Percentiles rank a stretch among this genome's conserved stretches.
phyloP scores from a whole-genome alignment of 2,888 invertebrate genomes.

The Mimumesa dahlbomi region DNA sequence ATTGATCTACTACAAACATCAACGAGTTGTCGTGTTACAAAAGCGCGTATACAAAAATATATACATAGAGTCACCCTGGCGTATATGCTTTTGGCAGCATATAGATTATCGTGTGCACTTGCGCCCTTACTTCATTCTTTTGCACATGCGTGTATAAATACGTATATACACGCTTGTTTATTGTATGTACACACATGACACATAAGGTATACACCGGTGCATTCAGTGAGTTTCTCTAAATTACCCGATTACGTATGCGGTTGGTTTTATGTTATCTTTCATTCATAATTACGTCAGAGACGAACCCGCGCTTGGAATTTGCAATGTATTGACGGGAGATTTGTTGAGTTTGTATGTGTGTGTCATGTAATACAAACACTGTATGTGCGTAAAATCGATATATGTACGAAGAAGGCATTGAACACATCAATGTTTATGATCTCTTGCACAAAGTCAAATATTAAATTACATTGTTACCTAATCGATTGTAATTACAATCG shows the following conservation, averaged over 20 bases:
- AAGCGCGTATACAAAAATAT: constrained; percentile 31
- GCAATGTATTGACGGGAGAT: no score
- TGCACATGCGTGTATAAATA: constrained; percentile 48
- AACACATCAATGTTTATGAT: no score
- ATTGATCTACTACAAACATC: constrained; percentile 29
- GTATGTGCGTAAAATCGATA: neutral
- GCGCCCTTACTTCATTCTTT: constrained; percentile 28
- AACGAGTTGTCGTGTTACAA: constrained; percentile 16
- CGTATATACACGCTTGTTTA: no score
- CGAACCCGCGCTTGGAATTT: no score
- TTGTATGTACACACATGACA: no score
- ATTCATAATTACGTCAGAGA: neutral
- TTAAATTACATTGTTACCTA: no score
- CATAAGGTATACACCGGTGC: no score
- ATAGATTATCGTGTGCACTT: constrained; percentile 46
- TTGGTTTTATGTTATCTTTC: neutral
- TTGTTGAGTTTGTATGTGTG: no score
- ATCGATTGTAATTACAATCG: no score
- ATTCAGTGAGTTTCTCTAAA: neutral
- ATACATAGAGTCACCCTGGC: constrained; percentile 20
- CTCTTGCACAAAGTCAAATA: no score
- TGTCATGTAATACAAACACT: no score
- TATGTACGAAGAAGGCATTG: no score
- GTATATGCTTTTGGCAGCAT: constrained; percentile 16
- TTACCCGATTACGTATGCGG: neutral